Conservation (phyloP, 2,113 vertebrate genomes). For the Pygoscelis adeliae region DNA sequence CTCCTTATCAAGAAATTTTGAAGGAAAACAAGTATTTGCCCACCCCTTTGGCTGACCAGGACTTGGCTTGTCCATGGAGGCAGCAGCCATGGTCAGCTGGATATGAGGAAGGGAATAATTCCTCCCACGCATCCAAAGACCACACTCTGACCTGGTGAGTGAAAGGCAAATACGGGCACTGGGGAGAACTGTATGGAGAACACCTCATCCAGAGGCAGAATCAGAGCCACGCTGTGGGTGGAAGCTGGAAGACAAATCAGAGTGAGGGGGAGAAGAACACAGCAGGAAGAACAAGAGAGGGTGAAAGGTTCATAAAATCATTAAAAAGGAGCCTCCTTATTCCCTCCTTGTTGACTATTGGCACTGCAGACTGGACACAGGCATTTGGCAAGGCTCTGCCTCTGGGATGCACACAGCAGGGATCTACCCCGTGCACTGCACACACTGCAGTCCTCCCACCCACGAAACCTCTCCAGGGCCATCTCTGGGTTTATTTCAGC, state of each 20-base stretch:
- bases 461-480: slow-evolving; percentile 1
- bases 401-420: background rate
- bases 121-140: background rate
- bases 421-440: background rate
- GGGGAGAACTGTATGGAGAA: background rate
- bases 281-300: background rate
- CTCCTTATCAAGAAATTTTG: background rate
- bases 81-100: background rate
- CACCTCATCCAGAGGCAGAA: background rate
- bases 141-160: background rate
- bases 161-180: background rate
- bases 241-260: background rate
- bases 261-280: background rate
- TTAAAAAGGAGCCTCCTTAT: background rate
- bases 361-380: background rate
- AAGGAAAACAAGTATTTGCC: background rate
- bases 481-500: slow-evolving; percentile 7
- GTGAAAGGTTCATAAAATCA: background rate
- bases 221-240: background rate
- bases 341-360: background rate
- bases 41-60: background rate
- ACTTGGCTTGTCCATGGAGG: background rate
- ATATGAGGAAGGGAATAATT: background rate
- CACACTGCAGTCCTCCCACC: slow-evolving; percentile 18
- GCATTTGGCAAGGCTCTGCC: background rate